Evolutionary conservation across 2,113 vertebrate genomes (phyloP).

Genomic region (Vanacampus margaritifer): DNA sequence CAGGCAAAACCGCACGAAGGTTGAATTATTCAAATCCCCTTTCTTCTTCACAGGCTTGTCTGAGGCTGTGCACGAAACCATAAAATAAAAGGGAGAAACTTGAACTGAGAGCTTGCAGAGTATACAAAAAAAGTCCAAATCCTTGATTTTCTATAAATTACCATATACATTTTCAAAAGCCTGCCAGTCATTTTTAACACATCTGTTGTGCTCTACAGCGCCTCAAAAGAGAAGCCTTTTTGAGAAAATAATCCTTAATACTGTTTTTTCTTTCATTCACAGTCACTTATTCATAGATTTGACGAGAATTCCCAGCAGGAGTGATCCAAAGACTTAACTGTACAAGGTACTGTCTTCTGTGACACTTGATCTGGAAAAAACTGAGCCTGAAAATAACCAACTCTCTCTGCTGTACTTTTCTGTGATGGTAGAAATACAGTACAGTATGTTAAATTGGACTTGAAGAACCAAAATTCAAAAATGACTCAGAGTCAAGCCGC

Average conservation of each 20-base stretch:
- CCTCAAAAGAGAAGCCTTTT: slow-evolving; percentile 16
- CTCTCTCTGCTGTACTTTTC: neutral
- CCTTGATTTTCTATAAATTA: slow-evolving; percentile 14
- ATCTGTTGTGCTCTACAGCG: slow-evolving; percentile 13
- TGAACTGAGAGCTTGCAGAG: slow-evolving; percentile 33
- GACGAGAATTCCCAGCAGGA: slow-evolving; percentile 23
- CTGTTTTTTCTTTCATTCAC: slow-evolving; percentile 27
- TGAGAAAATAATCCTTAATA: slow-evolving; percentile 19
- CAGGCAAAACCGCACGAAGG: neutral
- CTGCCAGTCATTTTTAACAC: slow-evolving; percentile 25
- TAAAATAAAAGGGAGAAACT: slow-evolving; percentile 30
- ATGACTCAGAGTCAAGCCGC: too few relatives aligned
- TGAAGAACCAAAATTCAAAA: too few relatives aligned
- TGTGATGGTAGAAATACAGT: neutral
- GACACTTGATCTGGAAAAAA: slow-evolving; percentile 13
- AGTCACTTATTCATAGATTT: slow-evolving; percentile 29
- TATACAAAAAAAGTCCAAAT: slow-evolving; percentile 19
- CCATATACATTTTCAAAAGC: slow-evolving; percentile 21
- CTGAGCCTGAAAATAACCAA: slow-evolving; percentile 8
- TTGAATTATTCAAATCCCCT: slow-evolving; percentile 55
- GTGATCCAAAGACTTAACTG: slow-evolving; percentile 27
- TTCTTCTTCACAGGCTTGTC: slow-evolving; percentile 34
- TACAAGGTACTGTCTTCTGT: neutral
- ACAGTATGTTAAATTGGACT: too few relatives aligned
- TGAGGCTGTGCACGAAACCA: slow-evolving; percentile 31